A percentile compares a stretch with the other conserved stretches of the same genome.
These are phyloP conservation scores for Enteromius trimaculatus DNA, from an alignment of 2,797 vertebrate genomes.

Conservation along the genomic window DNA sequence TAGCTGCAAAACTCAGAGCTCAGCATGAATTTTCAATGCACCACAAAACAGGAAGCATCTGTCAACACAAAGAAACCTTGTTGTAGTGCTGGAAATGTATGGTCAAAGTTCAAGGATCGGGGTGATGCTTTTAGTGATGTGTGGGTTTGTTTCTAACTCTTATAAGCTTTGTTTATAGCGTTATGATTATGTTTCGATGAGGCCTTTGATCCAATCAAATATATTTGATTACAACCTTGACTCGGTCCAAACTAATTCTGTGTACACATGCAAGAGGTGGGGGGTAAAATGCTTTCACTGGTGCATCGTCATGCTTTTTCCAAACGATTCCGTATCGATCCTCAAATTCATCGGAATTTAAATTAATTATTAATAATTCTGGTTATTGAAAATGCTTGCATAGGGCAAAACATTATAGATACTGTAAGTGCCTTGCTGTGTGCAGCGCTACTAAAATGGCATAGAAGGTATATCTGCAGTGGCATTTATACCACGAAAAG, in stretches of 20 bases:
- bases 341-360: constrained; percentile 10
- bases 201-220: not conserved
- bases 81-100: constrained; percentile 3
- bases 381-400: constrained; percentile 28
- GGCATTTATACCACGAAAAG: constrained; percentile 2
- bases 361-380: constrained; percentile 31
- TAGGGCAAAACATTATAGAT: not conserved
- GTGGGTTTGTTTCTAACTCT: constrained; percentile 6
- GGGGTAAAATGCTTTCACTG: not conserved
- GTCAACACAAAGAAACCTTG: constrained; percentile 30
- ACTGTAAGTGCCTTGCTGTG: not conserved
- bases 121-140: constrained; percentile 2
- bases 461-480: not conserved
- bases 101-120: constrained; percentile 16
- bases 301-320: not conserved
- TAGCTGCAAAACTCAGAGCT: constrained; percentile 3
- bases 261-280: not conserved
- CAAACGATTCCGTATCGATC: not conserved
- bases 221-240: not conserved
- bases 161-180: constrained; percentile 15
- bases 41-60: constrained; percentile 28
- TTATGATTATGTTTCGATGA: not conserved
- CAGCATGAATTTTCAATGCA: constrained; percentile 36
- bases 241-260: not conserved
- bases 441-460: constrained; percentile 1